These are phyloP conservation scores for Dascillus cervinus DNA, from an alignment of 2,888 invertebrate genomes.

Conservation along the genomic window DNA sequence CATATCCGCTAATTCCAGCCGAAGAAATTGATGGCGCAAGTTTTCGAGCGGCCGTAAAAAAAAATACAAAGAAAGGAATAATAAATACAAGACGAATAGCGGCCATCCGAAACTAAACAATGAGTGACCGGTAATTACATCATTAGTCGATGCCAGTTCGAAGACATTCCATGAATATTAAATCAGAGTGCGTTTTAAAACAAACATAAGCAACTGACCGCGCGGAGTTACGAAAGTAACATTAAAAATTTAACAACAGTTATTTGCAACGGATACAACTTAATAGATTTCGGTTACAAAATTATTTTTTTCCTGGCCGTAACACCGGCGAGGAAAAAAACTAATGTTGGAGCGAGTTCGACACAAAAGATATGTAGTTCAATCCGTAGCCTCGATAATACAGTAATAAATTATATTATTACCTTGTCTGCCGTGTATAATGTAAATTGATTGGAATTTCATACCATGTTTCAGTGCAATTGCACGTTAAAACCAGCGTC, in stretches of 20 bases:
- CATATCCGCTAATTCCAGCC: constrained; percentile 1
- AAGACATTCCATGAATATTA: constrained; percentile 31
- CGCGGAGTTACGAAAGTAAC: too few relatives aligned
- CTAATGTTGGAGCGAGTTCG: too few relatives aligned
- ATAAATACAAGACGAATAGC: constrained; percentile 28
- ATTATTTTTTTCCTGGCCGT: too few relatives aligned
- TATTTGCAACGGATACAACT: too few relatives aligned
- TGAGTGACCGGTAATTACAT: constrained; percentile 30
- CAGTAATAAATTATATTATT: constrained; percentile 44
- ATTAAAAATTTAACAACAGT: too few relatives aligned
- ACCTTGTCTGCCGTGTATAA: constrained; percentile 43
- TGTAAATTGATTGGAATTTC: constrained; percentile 45
- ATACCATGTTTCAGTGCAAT: constrained; percentile 41
- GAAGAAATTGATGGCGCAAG: neutral
- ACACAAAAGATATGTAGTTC: constrained; percentile 35
- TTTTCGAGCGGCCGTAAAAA: constrained; percentile 3
- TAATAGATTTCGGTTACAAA: too few relatives aligned
- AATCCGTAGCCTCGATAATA: constrained; percentile 32
- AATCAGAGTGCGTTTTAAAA: constrained; percentile 18
- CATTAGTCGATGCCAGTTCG: constrained; percentile 32
- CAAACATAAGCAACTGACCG: constrained; percentile 11
- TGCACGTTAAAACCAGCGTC: constrained; percentile 37
- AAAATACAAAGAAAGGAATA: constrained; percentile 5
- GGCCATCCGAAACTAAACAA: constrained; percentile 29
- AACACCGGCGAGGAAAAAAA: too few relatives aligned